Evolutionary conservation across 2,888 invertebrate species (phyloP), one percentile per base, ranked within the genome.

Genomic region (Sphaerophoria taeniata): DNA sequence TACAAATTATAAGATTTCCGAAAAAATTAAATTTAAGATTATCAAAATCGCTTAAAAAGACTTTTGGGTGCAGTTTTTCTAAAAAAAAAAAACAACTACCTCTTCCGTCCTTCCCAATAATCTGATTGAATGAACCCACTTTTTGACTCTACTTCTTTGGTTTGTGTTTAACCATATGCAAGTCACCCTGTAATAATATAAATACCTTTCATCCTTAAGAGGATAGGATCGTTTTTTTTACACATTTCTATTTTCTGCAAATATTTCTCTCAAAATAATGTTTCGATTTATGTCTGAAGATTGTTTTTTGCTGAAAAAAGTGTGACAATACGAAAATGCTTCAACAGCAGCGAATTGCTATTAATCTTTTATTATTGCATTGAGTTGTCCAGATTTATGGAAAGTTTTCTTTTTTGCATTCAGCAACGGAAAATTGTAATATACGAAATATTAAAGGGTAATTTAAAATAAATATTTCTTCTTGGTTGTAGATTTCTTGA

Each of bases 351-450:
- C 34, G 33, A n/a, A 49, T 34, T 65, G 16, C 34, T 36, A 65
- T 65, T 65, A 65, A 65, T 65, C 47, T 63, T 63, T 47, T 63
- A 63, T 16, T 39, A 60, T 43, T 3, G 3, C 11, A 9, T 60
- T 60, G 6, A 12, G 39, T 60, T 60, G 63, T 47, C 34, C 5
- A 63, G 12, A 31, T 45, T 61, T 63, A 24, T 24, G 45, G n/a
- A n/a, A n/a, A 16, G n/a, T n/a, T n/a, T n/a, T n/a, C 5, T 47
- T 63, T 47, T 33, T 31, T 56, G 6, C 24, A 12, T 24, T 60
- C 5, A 24, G 9, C 16, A 36, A 4, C 14, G 4, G 49, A 7
- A 36, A 14, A 36, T 14, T 9, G 4, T 9, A 16, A 14, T 16
- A 49, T 7, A 49, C 5, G 16, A 49, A 14, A 16, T 14, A 16